A percentile compares a stretch with the other conserved stretches of the same genome.
These are phyloP conservation scores for Platycheirus rosarum DNA, from an alignment of 2,888 invertebrate species.

Conservation along the genomic window DNA sequence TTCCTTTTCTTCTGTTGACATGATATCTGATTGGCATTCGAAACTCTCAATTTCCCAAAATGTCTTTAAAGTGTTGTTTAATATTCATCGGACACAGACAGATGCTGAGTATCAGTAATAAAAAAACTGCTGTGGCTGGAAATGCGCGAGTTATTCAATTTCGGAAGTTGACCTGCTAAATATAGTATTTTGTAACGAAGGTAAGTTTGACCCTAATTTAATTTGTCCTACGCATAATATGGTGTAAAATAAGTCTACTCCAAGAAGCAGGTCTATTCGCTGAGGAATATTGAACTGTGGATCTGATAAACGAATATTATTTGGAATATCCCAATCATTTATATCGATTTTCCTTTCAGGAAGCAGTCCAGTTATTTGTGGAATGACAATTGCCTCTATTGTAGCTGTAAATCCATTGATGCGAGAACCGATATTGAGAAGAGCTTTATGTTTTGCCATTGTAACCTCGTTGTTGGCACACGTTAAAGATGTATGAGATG, in stretches of 20 bases:
- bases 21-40: too few species aligned
- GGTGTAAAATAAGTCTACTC: too few species aligned
- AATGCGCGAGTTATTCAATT: background rate
- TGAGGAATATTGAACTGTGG: slow-evolving; percentile 43
- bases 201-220: slow-evolving; percentile 32
- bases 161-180: slow-evolving; percentile 41
- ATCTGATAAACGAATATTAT: slow-evolving; percentile 41
- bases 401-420: slow-evolving; percentile 27
- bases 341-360: slow-evolving; percentile 42
- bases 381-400: slow-evolving; percentile 44
- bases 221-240: slow-evolving; percentile 41
- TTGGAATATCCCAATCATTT: slow-evolving; percentile 23
- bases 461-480: slow-evolving; percentile 10
- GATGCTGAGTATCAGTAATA: background rate
- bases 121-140: background rate
- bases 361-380: slow-evolving; percentile 41
- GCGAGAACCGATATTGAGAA: slow-evolving; percentile 12
- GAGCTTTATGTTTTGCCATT: slow-evolving; percentile 16
- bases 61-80: background rate
- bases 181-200: slow-evolving; percentile 45
- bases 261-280: slow-evolving; percentile 47
- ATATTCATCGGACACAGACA: background rate
- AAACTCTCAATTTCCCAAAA: too few species aligned
- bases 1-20: too few species aligned
- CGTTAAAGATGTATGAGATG: background rate